Evolutionary conservation across 2,888 invertebrate species (phyloP).

Genomic region (Calephelis perditalis): DNA sequence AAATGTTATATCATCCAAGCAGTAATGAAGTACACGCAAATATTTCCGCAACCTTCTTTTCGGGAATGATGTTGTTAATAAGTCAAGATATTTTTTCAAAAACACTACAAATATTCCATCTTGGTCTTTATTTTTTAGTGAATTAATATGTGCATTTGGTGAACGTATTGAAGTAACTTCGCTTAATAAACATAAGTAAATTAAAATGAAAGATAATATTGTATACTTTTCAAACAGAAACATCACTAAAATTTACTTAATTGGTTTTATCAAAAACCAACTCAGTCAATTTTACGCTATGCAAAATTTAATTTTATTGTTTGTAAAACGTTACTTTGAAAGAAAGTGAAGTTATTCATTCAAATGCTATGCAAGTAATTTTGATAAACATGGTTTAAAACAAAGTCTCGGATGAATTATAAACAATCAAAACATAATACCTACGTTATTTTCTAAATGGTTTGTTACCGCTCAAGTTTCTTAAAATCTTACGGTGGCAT

Average conservation of each 20-base stretch:
- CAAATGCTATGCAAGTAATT: no score
- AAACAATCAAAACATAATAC: no score
- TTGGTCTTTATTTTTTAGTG: background rate
- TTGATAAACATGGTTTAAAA: no score
- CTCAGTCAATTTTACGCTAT: background rate
- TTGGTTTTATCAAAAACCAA: background rate
- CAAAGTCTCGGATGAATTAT: constrained; percentile 34
- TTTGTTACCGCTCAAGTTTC: no score
- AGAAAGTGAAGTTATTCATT: no score
- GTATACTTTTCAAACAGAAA: background rate
- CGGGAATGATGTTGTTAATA: constrained; percentile 38
- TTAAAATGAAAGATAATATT: background rate
- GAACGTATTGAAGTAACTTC: no score
- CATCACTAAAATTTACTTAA: background rate
- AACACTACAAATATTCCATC: constrained; percentile 48
- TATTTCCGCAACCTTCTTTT: constrained; percentile 39
- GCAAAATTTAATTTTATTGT: background rate
- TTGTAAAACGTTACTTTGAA: no score
- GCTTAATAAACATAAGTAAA: background rate
- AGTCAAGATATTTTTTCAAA: constrained; percentile 39
- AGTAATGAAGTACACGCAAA: constrained; percentile 36
- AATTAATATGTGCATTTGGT: background rate
- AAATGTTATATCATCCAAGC: constrained; percentile 35
- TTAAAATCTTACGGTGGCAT: no score
- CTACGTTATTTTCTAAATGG: no score